Base-by-base conservation (phyloP, 1,140 invertebrate genomes). In the Cryptotermes secundus region DNA sequence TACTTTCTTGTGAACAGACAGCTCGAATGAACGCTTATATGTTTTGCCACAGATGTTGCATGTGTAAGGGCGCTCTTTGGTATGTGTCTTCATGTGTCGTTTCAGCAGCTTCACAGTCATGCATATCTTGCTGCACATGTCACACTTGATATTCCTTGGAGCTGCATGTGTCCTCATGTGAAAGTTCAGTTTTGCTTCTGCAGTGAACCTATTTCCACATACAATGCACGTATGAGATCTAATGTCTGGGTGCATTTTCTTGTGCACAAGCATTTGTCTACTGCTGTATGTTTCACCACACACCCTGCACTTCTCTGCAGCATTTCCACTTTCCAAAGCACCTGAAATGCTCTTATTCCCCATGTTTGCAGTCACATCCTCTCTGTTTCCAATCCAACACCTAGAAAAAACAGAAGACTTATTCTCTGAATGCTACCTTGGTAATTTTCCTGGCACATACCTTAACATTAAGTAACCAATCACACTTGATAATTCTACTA, bases 181-280 rank as follows among this genome's bases (percentile, higher is more conserved):
- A 0, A 93, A 93, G 35, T 91, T 91, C 2, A 94, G 87, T 84
- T 93, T 93, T 83, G 93, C 93, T 53, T 91, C 91, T 12, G 93
- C 92, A 84, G 92, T 92, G 87, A 93, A 94, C 2, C 89, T 89
- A 86, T 93, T 92, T 81, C 89, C 90, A 86, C 93, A 94, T 80
- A 87, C 85, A 16, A 88, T 87, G 86, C 90, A 91, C 34, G 85
- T 85, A 85, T 89, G 88, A 65, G 90, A 90, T 85, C 86, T 42
- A 90, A 91, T 65, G 89, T 90, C 0, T 93, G 7, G 3, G 10
- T 35, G 38, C 14, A 93, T 65, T 91, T 93, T 89, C 93, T 92
- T 59, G 26, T 72, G 59, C 7, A 10, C 26, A 31, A 16, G 9
- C 59, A 72, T 72, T n/a, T 72, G 53, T 59, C 22, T 59, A 22